Percentiles rank a stretch among this genome's conserved stretches.
phyloP scores from a whole-genome alignment of 2,113 vertebrate species.

The Orycteropus afer region DNA sequence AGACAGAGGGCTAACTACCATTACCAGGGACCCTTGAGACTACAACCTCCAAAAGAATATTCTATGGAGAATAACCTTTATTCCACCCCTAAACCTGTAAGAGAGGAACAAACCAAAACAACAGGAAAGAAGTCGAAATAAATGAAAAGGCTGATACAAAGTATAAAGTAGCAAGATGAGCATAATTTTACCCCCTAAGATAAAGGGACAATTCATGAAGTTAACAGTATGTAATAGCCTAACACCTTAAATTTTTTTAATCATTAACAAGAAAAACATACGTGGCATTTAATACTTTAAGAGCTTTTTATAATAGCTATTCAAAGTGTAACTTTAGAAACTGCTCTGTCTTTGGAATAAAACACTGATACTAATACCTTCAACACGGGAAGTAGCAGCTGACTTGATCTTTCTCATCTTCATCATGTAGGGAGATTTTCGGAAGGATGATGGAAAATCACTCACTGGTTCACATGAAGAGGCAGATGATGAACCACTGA shows the following conservation, averaged over 20 bases:
- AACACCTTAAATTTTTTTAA: not conserved
- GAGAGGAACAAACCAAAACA: not conserved
- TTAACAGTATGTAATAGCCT: not conserved
- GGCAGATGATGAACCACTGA: conserved; percentile 82
- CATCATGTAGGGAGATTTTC: conserved; percentile 86
- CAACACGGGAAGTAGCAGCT: conserved; percentile 67
- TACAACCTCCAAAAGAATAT: not conserved
- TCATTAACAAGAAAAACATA: not conserved
- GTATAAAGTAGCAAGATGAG: not conserved
- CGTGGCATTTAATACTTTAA: not conserved
- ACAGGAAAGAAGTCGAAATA: not conserved
- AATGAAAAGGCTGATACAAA: not conserved
- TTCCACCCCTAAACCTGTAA: not conserved
- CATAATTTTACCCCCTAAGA: conserved; percentile 16
- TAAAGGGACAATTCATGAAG: not conserved
- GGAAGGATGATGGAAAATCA: conserved; percentile 80
- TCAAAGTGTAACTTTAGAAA: not conserved
- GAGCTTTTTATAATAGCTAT: conserved; percentile 38
- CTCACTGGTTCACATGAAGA: conserved; percentile 83
- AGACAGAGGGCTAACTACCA: not conserved
- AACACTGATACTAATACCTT: conserved; percentile 63
- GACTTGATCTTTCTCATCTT: conserved; percentile 85
- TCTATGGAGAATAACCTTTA: not conserved
- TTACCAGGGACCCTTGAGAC: not conserved
- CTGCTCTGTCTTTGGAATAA: not conserved